Base-by-base conservation (phyloP, 1,140 invertebrate genomes). In the Nebria ingens region DNA sequence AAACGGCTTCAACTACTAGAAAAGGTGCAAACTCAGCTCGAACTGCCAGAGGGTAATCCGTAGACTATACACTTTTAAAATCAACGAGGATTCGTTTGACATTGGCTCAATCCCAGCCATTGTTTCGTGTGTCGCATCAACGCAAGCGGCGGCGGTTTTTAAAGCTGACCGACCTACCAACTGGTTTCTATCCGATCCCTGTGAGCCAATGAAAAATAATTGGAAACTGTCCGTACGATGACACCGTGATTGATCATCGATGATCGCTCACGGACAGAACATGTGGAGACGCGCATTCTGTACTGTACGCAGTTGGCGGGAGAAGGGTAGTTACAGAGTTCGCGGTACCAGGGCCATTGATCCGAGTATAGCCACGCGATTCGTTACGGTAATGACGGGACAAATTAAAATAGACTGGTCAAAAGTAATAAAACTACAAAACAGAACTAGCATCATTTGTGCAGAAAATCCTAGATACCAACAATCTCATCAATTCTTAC, bases 201-300 rank as follows among this genome's bases (percentile, higher is more conserved):
- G 15, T 45, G 6, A 45, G 6, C 17, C 40, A 17, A 45, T 45
- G 40, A 45, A 45, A 45, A 45, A 45, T 45, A 45, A 45, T 45
- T 45, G 40, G 40, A 45, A 45, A 45, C 6, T 6, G 40, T 11
- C 40, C 6, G 6, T 45, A 17, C 15, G 40, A 45, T 45, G 40
- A 45, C 40, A 45, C 40, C 6, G 6, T 45, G 40, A 45, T 45
- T 45, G 40, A 45, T 45, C 40, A 45, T 45, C 40, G 15, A 45
- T 45, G 40, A 45, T 17, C 40, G 40, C 15, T 45, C 40, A 45
- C 15, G 25, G 25, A 29, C 25, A 29, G 4, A 29, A 29, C 25
- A 29, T 6, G 4, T 6, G 25, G 25, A 13, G 25, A 6, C 4
- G 25, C 25, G 13, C 4, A 13, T 4, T 29, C 4, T 45, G 40